phyloP scores from a whole-genome alignment of 2,797 vertebrate species.

The Gadopsis bispinosus region DNA sequence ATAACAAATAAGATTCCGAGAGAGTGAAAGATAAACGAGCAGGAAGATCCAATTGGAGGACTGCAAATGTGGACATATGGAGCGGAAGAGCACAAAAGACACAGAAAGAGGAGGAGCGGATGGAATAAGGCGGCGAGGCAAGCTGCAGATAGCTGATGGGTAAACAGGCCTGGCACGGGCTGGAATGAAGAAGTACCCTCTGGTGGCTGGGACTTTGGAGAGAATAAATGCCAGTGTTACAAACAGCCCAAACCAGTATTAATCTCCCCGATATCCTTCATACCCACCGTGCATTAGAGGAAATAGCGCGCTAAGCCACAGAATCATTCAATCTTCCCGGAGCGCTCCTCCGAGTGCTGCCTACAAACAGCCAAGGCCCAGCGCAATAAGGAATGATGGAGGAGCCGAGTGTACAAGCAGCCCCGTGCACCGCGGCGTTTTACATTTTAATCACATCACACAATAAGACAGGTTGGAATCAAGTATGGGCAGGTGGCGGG shows the following conservation, averaged over 20 bases:
- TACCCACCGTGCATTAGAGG: constrained; percentile 77
- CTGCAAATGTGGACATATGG: constrained; percentile 28
- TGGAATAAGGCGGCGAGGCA: constrained; percentile 26
- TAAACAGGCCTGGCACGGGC: constrained; percentile 62
- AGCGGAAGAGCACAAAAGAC: constrained; percentile 15
- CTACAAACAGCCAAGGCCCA: constrained; percentile 73
- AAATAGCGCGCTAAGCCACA: constrained; percentile 76
- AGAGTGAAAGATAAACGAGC: constrained; percentile 29
- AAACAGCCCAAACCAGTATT: constrained; percentile 80
- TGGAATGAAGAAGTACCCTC: constrained; percentile 73
- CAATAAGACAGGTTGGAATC: constrained; percentile 78
- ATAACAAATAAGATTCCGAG: constrained; percentile 23
- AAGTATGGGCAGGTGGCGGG: constrained; percentile 61
- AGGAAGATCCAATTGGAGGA: constrained; percentile 30
- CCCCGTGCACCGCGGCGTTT: constrained; percentile 67
- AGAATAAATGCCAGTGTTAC: constrained; percentile 83
- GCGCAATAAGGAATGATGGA: constrained; percentile 81
- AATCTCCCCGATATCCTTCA: constrained; percentile 82
- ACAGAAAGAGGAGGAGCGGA: constrained; percentile 10
- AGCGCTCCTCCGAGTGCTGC: constrained; percentile 63
- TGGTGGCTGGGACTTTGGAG: constrained; percentile 71
- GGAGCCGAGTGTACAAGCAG: constrained; percentile 50
- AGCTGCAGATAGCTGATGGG: constrained; percentile 52
- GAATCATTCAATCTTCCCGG: constrained; percentile 77
- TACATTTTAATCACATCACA: constrained; percentile 85